A percentile compares a stretch with the other conserved stretches of the same genome.
Conservation (phyloP, 2,113 vertebrate species). For the Chionis minor region DNA sequence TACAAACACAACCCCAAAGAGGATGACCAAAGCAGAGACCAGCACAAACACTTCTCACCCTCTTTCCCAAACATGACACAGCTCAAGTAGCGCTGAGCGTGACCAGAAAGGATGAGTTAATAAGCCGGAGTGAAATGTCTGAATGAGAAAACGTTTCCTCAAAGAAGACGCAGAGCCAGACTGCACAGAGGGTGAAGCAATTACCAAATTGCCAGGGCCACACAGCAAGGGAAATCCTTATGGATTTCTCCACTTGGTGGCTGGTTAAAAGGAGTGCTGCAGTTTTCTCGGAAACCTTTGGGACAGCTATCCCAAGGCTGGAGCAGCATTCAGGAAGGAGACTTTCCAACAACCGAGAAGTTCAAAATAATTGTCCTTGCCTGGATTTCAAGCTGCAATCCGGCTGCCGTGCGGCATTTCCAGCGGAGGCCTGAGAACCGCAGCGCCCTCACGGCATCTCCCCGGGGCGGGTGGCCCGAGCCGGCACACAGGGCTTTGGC, state of each 20-base stretch:
- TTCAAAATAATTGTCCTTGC: not conserved
- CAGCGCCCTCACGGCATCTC: not conserved
- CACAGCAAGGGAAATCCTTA: not conserved
- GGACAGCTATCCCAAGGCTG: not conserved
- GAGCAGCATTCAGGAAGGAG: not conserved
- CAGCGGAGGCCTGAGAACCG: not conserved
- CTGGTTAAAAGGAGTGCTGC: not conserved
- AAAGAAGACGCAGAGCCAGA: not conserved
- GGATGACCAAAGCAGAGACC: not conserved
- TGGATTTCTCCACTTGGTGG: not conserved
- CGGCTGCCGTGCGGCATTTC: not conserved
- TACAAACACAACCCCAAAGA: not conserved
- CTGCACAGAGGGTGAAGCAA: constrained; percentile 23
- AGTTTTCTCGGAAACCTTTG: constrained; percentile 22
- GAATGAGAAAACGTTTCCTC: constrained; percentile 14
- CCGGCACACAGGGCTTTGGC: too few relatives aligned
- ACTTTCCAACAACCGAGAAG: not conserved
- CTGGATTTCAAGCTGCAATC: not conserved
- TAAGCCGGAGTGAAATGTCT: not conserved
- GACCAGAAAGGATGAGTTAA: not conserved
- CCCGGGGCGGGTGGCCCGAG: not conserved
- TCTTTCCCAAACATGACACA: not conserved
- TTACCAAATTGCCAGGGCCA: constrained; percentile 38
- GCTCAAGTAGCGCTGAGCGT: not conserved
- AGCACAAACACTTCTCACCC: not conserved